Conservation (phyloP, 2,888 invertebrate genomes). For the Stratiomys singularior region DNA sequence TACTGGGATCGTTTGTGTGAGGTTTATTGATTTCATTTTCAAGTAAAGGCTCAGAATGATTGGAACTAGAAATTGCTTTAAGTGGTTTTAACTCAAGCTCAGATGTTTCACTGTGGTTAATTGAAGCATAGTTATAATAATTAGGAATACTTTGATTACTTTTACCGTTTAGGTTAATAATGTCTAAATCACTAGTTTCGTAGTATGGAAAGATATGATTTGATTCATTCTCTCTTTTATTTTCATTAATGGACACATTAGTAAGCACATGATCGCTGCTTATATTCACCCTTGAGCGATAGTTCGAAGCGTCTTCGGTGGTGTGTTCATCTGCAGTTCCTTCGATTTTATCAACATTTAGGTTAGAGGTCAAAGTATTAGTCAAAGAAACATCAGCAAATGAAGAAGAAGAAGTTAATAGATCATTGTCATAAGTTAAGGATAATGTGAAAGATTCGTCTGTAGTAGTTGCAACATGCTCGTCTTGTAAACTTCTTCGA, state of each 20-base stretch:
- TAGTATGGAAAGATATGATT: constrained; percentile 33
- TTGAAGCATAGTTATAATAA: constrained; percentile 25
- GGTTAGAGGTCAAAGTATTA: not conserved
- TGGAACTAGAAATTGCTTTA: constrained; percentile 18
- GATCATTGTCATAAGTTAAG: not conserved
- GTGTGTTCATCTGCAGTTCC: not conserved
- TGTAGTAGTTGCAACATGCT: not conserved
- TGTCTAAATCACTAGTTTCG: constrained; percentile 38
- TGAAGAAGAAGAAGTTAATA: not conserved
- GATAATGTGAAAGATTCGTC: constrained; percentile 18
- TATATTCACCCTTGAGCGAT: not conserved
- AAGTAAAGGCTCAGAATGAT: not conserved
- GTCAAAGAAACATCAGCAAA: constrained; percentile 19
- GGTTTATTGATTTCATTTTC: constrained; percentile 46
- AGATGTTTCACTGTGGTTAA: constrained; percentile 1
- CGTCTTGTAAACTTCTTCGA: constrained; percentile 46
- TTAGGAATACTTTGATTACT: not conserved
- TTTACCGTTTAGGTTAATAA: constrained; percentile 40
- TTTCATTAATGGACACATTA: not conserved
- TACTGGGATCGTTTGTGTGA: not conserved
- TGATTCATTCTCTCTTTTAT: not conserved
- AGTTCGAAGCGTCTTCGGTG: not conserved
- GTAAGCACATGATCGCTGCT: not conserved
- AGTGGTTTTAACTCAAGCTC: constrained; percentile 42
- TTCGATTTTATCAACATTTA: not conserved